Conservation (phyloP, 2,113 vertebrate species). For the Etheostoma cragini region DNA sequence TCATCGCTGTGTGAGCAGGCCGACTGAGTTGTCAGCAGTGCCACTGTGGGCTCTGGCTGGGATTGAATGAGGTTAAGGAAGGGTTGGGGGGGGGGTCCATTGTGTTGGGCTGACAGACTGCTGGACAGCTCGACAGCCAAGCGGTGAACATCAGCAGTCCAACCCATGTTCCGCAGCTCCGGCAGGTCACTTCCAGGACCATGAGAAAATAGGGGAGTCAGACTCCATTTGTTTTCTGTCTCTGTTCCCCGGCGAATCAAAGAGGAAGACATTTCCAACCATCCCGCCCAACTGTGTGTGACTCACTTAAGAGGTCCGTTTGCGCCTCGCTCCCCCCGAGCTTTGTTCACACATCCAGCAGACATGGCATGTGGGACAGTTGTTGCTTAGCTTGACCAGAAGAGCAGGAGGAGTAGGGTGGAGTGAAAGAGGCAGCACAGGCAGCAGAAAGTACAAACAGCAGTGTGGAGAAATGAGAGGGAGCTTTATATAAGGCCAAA, state of each 20-base stretch:
- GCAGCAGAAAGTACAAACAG: slow-evolving; percentile 54
- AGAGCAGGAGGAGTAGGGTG: slow-evolving; percentile 40
- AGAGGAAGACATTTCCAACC: slow-evolving; percentile 70
- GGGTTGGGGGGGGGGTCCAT: slow-evolving; percentile 13
- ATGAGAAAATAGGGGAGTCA: slow-evolving; percentile 75
- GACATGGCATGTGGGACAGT: slow-evolving; percentile 69
- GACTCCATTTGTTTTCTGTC: slow-evolving; percentile 77
- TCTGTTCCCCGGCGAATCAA: slow-evolving; percentile 69
- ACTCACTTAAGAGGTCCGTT: slow-evolving; percentile 75
- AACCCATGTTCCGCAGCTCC: slow-evolving; percentile 27
- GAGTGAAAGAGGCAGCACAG: slow-evolving; percentile 51
- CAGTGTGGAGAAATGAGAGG: slow-evolving; percentile 50
- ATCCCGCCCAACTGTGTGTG: slow-evolving; percentile 67
- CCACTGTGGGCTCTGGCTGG: slow-evolving; percentile 30
- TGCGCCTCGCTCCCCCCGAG: slow-evolving; percentile 56
- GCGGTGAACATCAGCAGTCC: slow-evolving; percentile 25
- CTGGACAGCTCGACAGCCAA: slow-evolving; percentile 42
- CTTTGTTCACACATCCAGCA: slow-evolving; percentile 75
- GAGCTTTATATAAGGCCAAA: slow-evolving; percentile 49
- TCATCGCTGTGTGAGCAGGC: slow-evolving; percentile 49
- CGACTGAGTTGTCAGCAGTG: slow-evolving; percentile 64
- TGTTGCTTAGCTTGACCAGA: slow-evolving; percentile 57
- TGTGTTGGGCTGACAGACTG: slow-evolving; percentile 60
- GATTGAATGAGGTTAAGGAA: slow-evolving; percentile 24
- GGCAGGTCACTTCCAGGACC: slow-evolving; percentile 66